phyloP scores from a whole-genome alignment of 2,113 vertebrate genomes.

The Callithrix jacchus region DNA sequence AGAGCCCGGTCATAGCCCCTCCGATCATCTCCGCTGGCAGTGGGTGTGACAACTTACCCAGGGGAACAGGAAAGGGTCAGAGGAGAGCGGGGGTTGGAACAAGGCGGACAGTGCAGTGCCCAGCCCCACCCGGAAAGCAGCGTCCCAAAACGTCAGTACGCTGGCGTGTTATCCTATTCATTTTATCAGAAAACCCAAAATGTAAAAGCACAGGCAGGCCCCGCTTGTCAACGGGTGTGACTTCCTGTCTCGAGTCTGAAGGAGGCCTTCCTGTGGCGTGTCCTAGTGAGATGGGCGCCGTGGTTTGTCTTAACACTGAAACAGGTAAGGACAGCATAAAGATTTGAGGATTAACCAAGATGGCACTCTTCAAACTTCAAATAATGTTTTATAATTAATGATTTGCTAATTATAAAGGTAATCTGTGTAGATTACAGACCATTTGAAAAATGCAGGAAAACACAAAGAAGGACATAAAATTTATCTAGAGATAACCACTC shows the following conservation, averaged over 20 bases:
- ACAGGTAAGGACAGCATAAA: background rate
- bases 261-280: background rate
- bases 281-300: accelerated
- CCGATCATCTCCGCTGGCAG: background rate
- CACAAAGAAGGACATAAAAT: background rate
- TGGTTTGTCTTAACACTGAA: background rate
- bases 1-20: background rate
- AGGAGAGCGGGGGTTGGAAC: background rate
- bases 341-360: background rate
- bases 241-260: background rate
- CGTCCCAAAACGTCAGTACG: accelerated
- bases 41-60: background rate
- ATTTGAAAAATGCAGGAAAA: background rate
- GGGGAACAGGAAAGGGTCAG: background rate
- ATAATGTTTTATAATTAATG: background rate
- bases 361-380: background rate
- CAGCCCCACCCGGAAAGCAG: background rate
- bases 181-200: background rate
- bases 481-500: background rate
- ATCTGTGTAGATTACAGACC: background rate
- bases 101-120: too few species aligned
- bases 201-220: background rate
- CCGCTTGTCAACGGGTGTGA: background rate
- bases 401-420: background rate
- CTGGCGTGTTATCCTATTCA: accelerated